Conservation (phyloP, 2,888 invertebrate genomes). For the Tolmerus cingulatus region DNA sequence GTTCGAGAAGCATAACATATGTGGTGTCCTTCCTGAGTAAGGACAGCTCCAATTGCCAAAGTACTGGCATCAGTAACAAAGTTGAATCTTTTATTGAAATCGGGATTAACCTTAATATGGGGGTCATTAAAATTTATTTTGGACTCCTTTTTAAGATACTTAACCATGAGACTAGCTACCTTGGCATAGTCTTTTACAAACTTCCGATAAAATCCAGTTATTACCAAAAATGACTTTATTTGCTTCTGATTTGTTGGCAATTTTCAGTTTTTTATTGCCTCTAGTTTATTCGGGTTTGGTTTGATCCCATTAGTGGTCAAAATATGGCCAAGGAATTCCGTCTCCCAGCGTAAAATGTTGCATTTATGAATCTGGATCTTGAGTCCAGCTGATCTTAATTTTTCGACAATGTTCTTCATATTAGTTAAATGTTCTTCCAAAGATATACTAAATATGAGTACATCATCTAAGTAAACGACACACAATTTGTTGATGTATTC, state of each 20-base stretch:
- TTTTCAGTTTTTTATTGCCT: too few species aligned
- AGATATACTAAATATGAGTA: slow-evolving; percentile 38
- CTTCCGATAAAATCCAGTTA: too few species aligned
- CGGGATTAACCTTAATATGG: slow-evolving; percentile 9
- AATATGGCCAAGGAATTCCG: too few species aligned
- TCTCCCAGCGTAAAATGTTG: slow-evolving; percentile 50
- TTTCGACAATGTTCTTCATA: slow-evolving; percentile 42
- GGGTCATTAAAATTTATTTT: slow-evolving; percentile 18
- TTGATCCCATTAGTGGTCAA: too few species aligned
- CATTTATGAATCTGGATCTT: slow-evolving; percentile 49
- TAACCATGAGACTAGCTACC: slow-evolving; percentile 1
- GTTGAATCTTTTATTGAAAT: slow-evolving; percentile 31
- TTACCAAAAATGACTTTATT: too few species aligned
- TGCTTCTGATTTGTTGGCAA: too few species aligned
- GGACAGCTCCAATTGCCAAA: slow-evolving; percentile 20
- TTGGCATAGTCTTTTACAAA: too few species aligned
- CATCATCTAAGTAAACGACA: too few species aligned
- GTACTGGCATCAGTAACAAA: neutral
- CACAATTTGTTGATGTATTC: too few species aligned
- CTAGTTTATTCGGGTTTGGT: too few species aligned
- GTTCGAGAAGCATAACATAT: slow-evolving; percentile 54
- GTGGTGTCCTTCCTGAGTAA: too few species aligned
- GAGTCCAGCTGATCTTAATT: slow-evolving; percentile 41
- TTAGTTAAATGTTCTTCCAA: slow-evolving; percentile 46
- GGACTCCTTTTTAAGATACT: neutral